phyloP scores from a whole-genome alignment of 2,888 invertebrate species.

The Drosophila monieri region DNA sequence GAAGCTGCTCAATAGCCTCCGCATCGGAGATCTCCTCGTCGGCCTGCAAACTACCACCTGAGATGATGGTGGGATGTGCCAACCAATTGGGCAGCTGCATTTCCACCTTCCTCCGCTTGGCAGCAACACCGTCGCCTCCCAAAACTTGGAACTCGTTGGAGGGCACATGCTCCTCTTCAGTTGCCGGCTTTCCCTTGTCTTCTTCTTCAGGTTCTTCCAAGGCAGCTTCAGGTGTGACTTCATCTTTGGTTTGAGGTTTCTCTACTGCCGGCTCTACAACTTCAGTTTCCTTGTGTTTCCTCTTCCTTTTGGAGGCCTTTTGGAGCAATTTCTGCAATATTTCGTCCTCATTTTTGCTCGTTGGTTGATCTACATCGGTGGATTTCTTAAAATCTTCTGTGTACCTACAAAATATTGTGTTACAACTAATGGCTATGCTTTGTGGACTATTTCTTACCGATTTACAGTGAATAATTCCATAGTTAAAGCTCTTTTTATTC shows the following conservation, averaged over 20 bases:
- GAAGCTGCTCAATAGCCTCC: constrained; percentile 44
- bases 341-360: constrained; percentile 84
- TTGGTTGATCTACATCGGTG: background rate
- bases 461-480: constrained; percentile 91
- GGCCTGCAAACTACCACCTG: constrained; percentile 85
- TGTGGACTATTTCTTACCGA: constrained; percentile 84
- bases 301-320: constrained; percentile 85
- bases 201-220: background rate
- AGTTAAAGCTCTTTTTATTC: constrained; percentile 7
- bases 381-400: constrained; percentile 43
- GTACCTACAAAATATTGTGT: constrained; percentile 37
- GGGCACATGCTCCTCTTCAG: constrained; percentile 7
- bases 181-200: background rate
- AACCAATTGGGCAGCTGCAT: constrained; percentile 95
- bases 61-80: constrained; percentile 90
- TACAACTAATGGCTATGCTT: background rate
- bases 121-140: constrained; percentile 86
- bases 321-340: constrained; percentile 86
- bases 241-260: constrained; percentile 13
- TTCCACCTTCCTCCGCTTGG: constrained; percentile 87
- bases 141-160: constrained; percentile 84
- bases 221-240: constrained; percentile 35
- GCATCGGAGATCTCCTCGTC: constrained; percentile 86
- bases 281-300: constrained; percentile 73
- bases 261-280: constrained; percentile 16